Evolutionary conservation across 1,140 invertebrate genomes (phyloP), one percentile per base, ranked within the genome.

Genomic region (Sminthurides bifidus): DNA sequence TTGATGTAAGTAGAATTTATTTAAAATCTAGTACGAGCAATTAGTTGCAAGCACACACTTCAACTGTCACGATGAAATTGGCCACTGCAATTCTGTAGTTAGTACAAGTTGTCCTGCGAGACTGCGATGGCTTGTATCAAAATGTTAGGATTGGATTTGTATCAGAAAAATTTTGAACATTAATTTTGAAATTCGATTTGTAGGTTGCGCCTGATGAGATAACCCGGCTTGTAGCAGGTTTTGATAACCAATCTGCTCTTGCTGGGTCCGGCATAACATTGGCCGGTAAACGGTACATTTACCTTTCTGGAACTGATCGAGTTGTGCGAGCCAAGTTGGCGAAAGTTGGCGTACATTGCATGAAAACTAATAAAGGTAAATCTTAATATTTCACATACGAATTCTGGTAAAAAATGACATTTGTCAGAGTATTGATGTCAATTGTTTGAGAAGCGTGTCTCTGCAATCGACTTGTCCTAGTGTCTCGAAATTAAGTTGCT

Each of bases 261-360:
- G 86, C 85, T 68, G 86, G 85, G 67, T 80, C 81, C 61, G 88
- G 88, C 59, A 84, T 91, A 55, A 90, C 85, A 74, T 77, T 92
- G 74, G 87, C 84, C 62, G 87, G 86, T 67, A 82, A 80, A 74
- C 81, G 87, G 75, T 91, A 90, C 79, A 90, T 92, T 73, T 92
- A 90, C 77, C 79, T 91, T 71, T 90, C 87, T 66, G 86, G 86
- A 68, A 87, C 86, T 75, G 86, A 91, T 69, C 81, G 83, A 69
- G 87, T 92, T 64, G 84, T 92, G 72, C 83, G 88, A 74, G 87
- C 86, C 70, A 91, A 90, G 76, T 78, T 88, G 59, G 86, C 84
- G 69, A 87, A 89, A 77, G 82, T 87, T 69, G 88, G 88, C 66
- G 84, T 90, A 53, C 87, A 91, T 72, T 89, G 85, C 82, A 89